Percentiles rank a stretch among this genome's conserved stretches.
These are phyloP conservation scores for Lydus trimaculatus DNA, from an alignment of 2,888 invertebrate species.

Conservation along the genomic window DNA sequence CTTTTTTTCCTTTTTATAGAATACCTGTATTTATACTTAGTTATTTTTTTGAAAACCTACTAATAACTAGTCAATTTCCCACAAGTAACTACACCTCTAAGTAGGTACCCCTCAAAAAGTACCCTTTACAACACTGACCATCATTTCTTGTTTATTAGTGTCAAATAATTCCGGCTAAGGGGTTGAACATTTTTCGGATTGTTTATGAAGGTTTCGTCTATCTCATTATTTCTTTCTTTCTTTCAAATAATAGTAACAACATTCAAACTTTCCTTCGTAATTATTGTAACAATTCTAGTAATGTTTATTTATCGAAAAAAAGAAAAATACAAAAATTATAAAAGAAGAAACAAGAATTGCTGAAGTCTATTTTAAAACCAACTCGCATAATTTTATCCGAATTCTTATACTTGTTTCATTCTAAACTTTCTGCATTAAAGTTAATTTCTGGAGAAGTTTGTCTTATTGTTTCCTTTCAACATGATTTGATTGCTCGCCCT, in stretches of 20 bases:
- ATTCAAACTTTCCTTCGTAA: not conserved
- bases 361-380: not conserved
- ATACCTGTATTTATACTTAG: no score
- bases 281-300: not conserved
- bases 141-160: not conserved
- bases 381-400: not conserved
- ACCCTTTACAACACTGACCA: no score
- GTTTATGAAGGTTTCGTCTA: no score
- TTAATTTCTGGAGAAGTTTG: not conserved
- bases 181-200: no score
- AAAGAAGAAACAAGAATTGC: not conserved
- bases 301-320: not conserved
- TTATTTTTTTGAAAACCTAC: no score
- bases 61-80: no score
- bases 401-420: constrained; percentile 15
- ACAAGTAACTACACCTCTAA: no score
- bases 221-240: not conserved
- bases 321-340: not conserved
- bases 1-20: no score
- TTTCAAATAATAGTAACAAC: not conserved
- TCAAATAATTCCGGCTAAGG: no score
- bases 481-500: not conserved
- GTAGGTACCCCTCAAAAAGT: no score
- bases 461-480: not conserved
- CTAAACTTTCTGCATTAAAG: not conserved